Conservation (phyloP, 2,113 vertebrate species). For the Ammodytes marinus region DNA sequence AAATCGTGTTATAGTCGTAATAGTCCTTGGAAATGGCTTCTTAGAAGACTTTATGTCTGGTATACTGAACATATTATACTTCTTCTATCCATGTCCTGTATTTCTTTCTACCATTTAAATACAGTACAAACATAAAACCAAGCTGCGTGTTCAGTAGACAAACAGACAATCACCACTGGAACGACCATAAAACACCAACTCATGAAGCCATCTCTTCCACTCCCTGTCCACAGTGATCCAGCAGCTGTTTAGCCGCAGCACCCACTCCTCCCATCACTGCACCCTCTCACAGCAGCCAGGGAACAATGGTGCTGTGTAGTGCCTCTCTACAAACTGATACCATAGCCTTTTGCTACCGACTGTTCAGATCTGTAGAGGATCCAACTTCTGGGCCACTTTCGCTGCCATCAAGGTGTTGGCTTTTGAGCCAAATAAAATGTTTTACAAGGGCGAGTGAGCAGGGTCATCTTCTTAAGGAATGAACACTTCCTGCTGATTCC, state of each 20-base stretch:
- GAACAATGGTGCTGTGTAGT: conserved; percentile 72
- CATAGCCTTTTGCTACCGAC: conserved; percentile 23
- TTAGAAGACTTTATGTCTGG: neutral
- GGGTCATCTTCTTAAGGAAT: neutral
- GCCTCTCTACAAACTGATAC: conserved; percentile 41
- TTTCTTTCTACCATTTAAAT: neutral
- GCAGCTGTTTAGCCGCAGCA: conserved; percentile 68
- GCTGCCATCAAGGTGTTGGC: conserved; percentile 38
- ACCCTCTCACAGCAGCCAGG: conserved; percentile 44
- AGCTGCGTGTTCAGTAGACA: conserved; percentile 14
- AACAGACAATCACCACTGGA: neutral
- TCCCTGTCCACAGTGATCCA: conserved; percentile 42
- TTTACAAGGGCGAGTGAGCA: conserved; percentile 48
- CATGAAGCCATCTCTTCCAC: conserved; percentile 44
- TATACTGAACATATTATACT: neutral
- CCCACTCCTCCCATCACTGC: conserved; percentile 67
- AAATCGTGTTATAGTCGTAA: neutral
- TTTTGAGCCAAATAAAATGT: conserved; percentile 69
- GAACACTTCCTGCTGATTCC: neutral
- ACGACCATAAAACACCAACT: conserved; percentile 14
- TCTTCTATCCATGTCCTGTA: neutral
- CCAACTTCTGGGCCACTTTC: neutral
- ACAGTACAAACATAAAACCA: neutral
- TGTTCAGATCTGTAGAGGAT: conserved; percentile 11
- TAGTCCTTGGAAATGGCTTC: neutral